Evolutionary conservation across 2,113 vertebrate genomes (phyloP).

Genomic region (Patagioenas fasciata): DNA sequence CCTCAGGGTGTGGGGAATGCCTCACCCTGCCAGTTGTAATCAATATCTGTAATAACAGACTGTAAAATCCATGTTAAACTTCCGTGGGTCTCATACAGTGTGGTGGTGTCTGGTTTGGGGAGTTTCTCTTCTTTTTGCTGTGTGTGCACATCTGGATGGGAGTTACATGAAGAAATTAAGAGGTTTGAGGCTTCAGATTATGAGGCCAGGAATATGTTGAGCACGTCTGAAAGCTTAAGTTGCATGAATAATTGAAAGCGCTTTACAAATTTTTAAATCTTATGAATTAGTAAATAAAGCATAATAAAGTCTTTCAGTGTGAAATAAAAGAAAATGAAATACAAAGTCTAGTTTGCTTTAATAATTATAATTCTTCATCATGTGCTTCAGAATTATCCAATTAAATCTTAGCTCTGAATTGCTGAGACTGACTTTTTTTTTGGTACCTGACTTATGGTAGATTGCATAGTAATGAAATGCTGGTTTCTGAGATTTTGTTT

Average conservation of each 20-base stretch:
- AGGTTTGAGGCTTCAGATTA: neutral
- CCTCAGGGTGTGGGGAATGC: neutral
- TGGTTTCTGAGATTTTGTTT: neutral
- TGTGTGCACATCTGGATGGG: neutral
- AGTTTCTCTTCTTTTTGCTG: neutral
- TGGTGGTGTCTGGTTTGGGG: neutral
- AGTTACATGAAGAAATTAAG: neutral
- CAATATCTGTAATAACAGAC: neutral
- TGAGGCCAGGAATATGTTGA: neutral
- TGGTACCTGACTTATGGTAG: neutral
- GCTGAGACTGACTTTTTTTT: neutral
- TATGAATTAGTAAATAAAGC: conserved; percentile 41
- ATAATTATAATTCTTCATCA: neutral
- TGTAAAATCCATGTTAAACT: neutral
- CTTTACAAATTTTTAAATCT: neutral
- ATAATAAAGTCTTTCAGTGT: neutral
- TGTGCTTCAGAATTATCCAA: neutral
- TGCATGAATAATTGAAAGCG: neutral
- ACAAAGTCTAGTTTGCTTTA: neutral
- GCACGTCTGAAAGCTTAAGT: neutral
- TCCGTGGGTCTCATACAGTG: accelerated
- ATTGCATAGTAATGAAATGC: neutral
- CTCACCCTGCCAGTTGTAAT: neutral
- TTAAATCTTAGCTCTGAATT: neutral
- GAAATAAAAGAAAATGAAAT: neutral